Evolutionary conservation across 2,888 invertebrate genomes (phyloP).

Genomic region (Melitaea athalia): DNA sequence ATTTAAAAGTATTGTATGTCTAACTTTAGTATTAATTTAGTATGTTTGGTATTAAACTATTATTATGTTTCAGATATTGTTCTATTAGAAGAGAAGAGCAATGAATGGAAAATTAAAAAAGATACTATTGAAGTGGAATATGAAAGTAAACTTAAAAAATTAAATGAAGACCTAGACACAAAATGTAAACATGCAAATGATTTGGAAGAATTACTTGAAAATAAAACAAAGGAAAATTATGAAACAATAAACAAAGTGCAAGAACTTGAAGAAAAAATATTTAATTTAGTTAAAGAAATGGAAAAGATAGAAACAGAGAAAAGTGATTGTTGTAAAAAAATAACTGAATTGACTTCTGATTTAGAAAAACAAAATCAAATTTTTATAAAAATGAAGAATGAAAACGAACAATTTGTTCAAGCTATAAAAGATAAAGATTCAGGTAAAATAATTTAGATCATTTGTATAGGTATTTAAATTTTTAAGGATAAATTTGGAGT

Average conservation of each 20-base stretch:
- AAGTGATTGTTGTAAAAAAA: slow-evolving; percentile 30
- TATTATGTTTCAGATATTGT: slow-evolving; percentile 47
- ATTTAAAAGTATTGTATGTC: neutral
- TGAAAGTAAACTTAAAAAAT: slow-evolving; percentile 44
- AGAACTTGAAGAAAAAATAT: slow-evolving; percentile 24
- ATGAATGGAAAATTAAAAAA: slow-evolving; percentile 49
- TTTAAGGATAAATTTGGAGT: neutral
- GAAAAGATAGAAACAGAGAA: slow-evolving; percentile 23
- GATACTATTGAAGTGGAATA: slow-evolving; percentile 39
- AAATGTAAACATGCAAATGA: slow-evolving; percentile 43
- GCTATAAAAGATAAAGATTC: slow-evolving; percentile 51
- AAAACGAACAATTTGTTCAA: slow-evolving; percentile 42
- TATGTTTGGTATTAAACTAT: slow-evolving; percentile 12
- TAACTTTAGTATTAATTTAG: slow-evolving; percentile 3
- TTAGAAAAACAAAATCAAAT: slow-evolving; percentile 46
- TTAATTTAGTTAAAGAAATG: slow-evolving; percentile 33
- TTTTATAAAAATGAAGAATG: slow-evolving; percentile 34
- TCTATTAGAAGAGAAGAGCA: slow-evolving; percentile 45
- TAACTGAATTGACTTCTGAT: slow-evolving; percentile 44
- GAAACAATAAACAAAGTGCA: slow-evolving; percentile 26
- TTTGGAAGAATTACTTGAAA: slow-evolving; percentile 38
- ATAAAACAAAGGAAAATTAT: slow-evolving; percentile 31
- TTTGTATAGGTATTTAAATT: neutral
- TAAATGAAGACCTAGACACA: slow-evolving; percentile 47
- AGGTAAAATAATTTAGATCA: slow-evolving; percentile 45